These are phyloP conservation scores for Micrastur ruficollis DNA, from an alignment of 2,797 vertebrate genomes.

Conservation along the genomic window DNA sequence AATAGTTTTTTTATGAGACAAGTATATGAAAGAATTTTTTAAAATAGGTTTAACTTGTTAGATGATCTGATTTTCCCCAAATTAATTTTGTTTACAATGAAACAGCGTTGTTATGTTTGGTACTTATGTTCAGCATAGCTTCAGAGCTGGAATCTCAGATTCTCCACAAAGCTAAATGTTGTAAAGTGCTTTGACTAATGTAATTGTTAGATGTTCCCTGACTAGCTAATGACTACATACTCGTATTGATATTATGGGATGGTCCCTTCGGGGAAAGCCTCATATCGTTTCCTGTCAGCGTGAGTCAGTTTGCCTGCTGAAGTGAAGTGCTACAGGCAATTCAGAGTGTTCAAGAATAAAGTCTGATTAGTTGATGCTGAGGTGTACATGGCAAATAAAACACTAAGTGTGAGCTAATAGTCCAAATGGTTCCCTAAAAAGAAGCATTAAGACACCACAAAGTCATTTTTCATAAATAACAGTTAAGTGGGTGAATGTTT, in stretches of 20 bases:
- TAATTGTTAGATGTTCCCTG: constrained; percentile 55
- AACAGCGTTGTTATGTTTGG: neutral
- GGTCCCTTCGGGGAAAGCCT: constrained; percentile 40
- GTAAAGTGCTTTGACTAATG: constrained; percentile 60
- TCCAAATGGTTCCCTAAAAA: constrained; percentile 36
- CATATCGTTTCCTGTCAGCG: constrained; percentile 33
- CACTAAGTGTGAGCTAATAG: constrained; percentile 33
- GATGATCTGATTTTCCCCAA: neutral
- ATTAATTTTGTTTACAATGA: neutral
- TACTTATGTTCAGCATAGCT: neutral
- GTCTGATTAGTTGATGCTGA: constrained; percentile 33
- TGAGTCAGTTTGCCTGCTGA: constrained; percentile 51
- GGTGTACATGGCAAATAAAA: constrained; percentile 44
- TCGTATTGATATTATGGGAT: constrained; percentile 46
- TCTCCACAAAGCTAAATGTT: constrained; percentile 22
- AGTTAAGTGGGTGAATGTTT: constrained; percentile 5
- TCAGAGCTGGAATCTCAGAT: neutral
- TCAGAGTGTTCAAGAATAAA: constrained; percentile 51
- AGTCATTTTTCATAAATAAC: constrained; percentile 35
- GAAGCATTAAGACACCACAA: neutral
- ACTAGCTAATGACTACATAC: constrained; percentile 54
- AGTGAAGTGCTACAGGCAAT: constrained; percentile 53
- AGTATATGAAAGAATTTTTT: neutral
- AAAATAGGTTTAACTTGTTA: neutral
- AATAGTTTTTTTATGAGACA: neutral